phyloP scores from a whole-genome alignment of 2,797 vertebrate species.

The Protonibea diacanthus region DNA sequence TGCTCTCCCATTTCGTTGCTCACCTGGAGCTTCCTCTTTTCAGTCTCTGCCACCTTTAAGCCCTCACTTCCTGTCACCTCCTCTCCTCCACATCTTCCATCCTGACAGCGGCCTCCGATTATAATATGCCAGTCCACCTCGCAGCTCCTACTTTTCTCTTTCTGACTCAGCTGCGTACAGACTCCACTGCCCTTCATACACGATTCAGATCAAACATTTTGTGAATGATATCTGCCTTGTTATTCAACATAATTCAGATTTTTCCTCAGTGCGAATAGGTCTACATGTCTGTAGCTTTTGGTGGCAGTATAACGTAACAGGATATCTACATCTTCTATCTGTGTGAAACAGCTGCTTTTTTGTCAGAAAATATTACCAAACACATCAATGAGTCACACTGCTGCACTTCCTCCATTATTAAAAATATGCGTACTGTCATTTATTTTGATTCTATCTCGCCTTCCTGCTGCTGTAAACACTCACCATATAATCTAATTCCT shows the following conservation, averaged over 20 bases:
- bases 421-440: not conserved
- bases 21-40: conserved; percentile 20
- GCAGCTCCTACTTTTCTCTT: not conserved
- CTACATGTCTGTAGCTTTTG: not conserved
- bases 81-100: not conserved
- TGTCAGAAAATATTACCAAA: not conserved
- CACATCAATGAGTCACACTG: not conserved
- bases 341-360: not conserved
- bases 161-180: not conserved
- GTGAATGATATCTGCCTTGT: not conserved
- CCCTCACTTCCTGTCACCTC: conserved; percentile 18
- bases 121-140: not conserved
- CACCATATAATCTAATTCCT: not conserved
- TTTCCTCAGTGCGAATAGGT: not conserved
- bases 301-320: not conserved
- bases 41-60: conserved; percentile 17
- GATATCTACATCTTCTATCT: not conserved
- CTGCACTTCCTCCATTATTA: not conserved
- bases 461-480: not conserved
- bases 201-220: not conserved
- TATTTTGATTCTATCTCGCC: not conserved
- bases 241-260: not conserved
- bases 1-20: conserved; percentile 7
- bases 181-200: not conserved
- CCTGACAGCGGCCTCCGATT: not conserved